These are phyloP conservation scores for Xenops minutus DNA, from an alignment of 2,797 vertebrate genomes.

Conservation along the genomic window DNA sequence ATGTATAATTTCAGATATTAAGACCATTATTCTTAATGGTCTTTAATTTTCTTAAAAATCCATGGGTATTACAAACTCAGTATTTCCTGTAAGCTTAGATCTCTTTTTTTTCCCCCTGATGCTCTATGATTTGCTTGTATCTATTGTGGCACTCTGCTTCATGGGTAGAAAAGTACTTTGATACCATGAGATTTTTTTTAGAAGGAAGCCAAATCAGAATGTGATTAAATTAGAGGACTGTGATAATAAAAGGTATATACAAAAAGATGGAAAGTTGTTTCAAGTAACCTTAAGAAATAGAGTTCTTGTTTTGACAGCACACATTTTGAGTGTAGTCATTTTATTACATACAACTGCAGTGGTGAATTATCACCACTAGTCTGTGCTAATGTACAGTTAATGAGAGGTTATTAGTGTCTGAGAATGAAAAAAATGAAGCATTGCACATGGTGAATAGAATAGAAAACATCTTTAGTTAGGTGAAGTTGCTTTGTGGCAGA, in stretches of 20 bases:
- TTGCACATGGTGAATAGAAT: not conserved
- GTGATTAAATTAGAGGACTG: not conserved
- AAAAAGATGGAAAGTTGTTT: not conserved
- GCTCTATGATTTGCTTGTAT: not conserved
- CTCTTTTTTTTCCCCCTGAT: rapidly evolving
- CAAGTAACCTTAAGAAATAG: not conserved
- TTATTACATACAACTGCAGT: not conserved
- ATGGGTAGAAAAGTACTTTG: not conserved
- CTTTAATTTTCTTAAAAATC: not conserved
- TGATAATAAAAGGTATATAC: not conserved
- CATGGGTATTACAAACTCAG: not conserved
- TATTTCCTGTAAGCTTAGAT: not conserved
- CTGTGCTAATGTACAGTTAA: slow-evolving; percentile 51
- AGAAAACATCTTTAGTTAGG: not conserved
- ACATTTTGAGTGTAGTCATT: not conserved
- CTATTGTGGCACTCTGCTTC: not conserved
- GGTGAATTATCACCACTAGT: slow-evolving; percentile 50
- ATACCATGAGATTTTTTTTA: not conserved
- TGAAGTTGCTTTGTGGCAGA: not conserved
- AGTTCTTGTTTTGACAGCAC: not conserved
- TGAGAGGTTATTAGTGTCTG: not conserved
- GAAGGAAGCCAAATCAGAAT: not conserved
- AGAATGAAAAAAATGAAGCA: not conserved
- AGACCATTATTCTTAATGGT: not conserved
- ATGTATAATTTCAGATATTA: not conserved